These are phyloP conservation scores for Drosophila kurseongensis DNA, from an alignment of 1,140 invertebrate species.

Conservation along the genomic window DNA sequence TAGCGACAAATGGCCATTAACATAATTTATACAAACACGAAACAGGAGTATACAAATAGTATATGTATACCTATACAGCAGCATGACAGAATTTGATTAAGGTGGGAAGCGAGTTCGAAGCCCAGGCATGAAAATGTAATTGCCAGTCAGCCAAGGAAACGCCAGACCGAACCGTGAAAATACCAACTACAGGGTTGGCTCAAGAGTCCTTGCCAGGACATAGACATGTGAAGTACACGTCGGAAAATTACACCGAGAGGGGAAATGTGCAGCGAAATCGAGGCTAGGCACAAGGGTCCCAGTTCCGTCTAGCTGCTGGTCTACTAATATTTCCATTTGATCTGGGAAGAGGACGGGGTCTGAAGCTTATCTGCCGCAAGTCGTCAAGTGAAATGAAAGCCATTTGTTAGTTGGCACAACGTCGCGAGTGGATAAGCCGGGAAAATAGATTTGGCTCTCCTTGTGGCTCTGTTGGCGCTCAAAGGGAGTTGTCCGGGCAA, in stretches of 20 bases:
- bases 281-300: constrained; percentile 17
- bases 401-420: constrained; percentile 54
- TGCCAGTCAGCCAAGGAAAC: constrained; percentile 46
- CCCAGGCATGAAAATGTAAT: constrained; percentile 47
- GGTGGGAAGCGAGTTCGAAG: constrained; percentile 26
- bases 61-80: constrained; percentile 27
- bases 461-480: constrained; percentile 3
- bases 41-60: constrained; percentile 7
- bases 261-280: constrained; percentile 61
- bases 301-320: constrained; percentile 38
- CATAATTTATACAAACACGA: constrained; percentile 68
- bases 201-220: constrained; percentile 19
- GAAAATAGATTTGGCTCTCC: constrained; percentile 50
- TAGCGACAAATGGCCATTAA: constrained; percentile 67
- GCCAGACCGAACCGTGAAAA: constrained; percentile 38
- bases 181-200: constrained; percentile 17
- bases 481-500: constrained; percentile 45
- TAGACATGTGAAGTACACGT: constrained; percentile 25
- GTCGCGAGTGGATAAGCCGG: constrained; percentile 30
- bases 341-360: constrained; percentile 22
- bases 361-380: constrained; percentile 70
- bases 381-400: constrained; percentile 53
- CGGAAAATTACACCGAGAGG: constrained; percentile 31
- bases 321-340: constrained; percentile 62
- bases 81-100: constrained; percentile 36